These are phyloP conservation scores for Bicyclus anynana DNA, from an alignment of 1,140 invertebrate species.

Conservation along the genomic window DNA sequence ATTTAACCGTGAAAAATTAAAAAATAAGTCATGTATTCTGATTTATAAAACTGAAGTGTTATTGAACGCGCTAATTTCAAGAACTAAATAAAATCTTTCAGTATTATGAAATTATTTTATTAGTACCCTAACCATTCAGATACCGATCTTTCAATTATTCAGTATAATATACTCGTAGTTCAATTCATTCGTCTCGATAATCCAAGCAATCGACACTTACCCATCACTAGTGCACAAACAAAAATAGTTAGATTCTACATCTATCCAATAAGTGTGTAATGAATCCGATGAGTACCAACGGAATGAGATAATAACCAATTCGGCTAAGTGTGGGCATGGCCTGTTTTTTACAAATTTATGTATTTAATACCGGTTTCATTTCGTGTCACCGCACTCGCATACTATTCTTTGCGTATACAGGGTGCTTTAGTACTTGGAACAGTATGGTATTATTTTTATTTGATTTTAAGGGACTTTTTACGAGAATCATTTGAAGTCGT, in stretches of 20 bases:
- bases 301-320: slow-evolving; percentile 65
- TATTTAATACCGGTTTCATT: slow-evolving; percentile 60
- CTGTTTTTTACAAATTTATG: slow-evolving; percentile 54
- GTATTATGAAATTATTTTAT: too few relatives aligned
- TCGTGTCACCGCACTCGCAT: slow-evolving; percentile 51
- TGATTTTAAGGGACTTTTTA: too few relatives aligned
- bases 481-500: too few relatives aligned
- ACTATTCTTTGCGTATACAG: slow-evolving; percentile 31
- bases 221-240: slow-evolving; percentile 47
- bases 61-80: too few relatives aligned
- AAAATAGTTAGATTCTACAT: slow-evolving; percentile 66
- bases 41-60: too few relatives aligned
- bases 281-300: slow-evolving; percentile 63
- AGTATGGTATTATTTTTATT: background rate
- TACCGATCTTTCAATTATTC: too few relatives aligned
- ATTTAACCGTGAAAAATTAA: too few relatives aligned
- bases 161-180: too few relatives aligned
- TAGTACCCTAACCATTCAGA: too few relatives aligned
- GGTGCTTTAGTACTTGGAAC: background rate
- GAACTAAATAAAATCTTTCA: too few relatives aligned
- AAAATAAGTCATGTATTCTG: too few relatives aligned
- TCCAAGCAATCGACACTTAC: slow-evolving; percentile 36
- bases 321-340: slow-evolving; percentile 59
- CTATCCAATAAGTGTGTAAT: slow-evolving; percentile 71
- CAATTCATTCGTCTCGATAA: too few relatives aligned